Percentiles rank a stretch among this genome's conserved stretches.
Conservation (phyloP, 2,888 invertebrate genomes). For the Ypsolopha sequella region DNA sequence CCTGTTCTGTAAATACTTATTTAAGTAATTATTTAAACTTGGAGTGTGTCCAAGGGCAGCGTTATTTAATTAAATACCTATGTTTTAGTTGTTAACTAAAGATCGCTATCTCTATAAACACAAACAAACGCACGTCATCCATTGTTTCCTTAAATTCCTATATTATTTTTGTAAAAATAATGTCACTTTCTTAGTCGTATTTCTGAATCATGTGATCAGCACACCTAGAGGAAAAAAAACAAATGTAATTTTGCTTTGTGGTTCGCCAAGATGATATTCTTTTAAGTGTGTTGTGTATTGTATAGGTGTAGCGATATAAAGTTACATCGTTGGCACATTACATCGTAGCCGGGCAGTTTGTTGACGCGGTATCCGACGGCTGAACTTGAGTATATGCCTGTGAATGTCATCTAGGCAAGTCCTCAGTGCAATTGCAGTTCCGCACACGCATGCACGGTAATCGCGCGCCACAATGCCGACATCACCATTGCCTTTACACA, state of each 20-base stretch:
- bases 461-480: slow-evolving; percentile 12
- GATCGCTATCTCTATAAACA: neutral
- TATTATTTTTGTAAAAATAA: slow-evolving; percentile 20
- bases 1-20: no score
- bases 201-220: neutral
- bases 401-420: slow-evolving; percentile 56
- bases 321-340: slow-evolving; percentile 37
- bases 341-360: slow-evolving; percentile 41
- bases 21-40: no score
- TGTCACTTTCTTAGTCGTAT: neutral
- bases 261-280: no score
- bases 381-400: slow-evolving; percentile 63
- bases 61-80: slow-evolving; percentile 5
- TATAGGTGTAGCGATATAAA: slow-evolving; percentile 31
- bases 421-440: slow-evolving; percentile 54
- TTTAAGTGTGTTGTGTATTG: neutral
- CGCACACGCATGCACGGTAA: slow-evolving; percentile 47
- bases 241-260: no score
- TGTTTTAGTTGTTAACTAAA: no score
- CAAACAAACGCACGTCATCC: slow-evolving; percentile 10
- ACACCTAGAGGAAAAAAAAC: neutral
- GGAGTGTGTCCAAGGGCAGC: neutral
- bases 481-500: slow-evolving; percentile 16
- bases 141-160: slow-evolving; percentile 21
- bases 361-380: slow-evolving; percentile 52